Base-by-base conservation (phyloP, 2,888 invertebrate species). In the Acheta domesticus region DNA sequence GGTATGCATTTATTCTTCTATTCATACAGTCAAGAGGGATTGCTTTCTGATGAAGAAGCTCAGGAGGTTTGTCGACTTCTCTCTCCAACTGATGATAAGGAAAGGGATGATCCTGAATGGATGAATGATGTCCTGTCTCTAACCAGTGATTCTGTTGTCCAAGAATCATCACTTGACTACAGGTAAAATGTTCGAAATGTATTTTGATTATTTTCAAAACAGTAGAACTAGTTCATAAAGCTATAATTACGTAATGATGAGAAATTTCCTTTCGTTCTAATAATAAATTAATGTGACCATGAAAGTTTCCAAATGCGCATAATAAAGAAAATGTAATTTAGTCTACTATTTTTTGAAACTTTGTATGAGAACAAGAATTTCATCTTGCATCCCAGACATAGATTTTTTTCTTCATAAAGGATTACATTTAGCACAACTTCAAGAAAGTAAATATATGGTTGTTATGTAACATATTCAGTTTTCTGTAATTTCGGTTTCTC, bases 41-140 rank as follows among this genome's bases (percentile, higher is more conserved):
- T 95, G 85, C 89, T 95, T 85, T 94, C 95, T 81, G 96, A 96
- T 87, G 96, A 96, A 88, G 95, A 96, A 88, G 96, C 96, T 83
- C 94, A 94, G 87, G 95, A 96, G 89, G 95, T 96, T 83, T 93
- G 93, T 83, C 91, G 93, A 85, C 90, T 96, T 86, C 86, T 96
- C 84, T 93, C 93, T 83, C 92, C 93, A 16, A 85, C 84, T 81
- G 84, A 84, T 77, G 85, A 84, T 83, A 83, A 84, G 78, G 82
- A 83, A 79, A 85, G 84, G 74, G 88, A 88, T 81, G 89, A 89
- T 81, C 89, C 89, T 20, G 90, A 90, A 85, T 90, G 90, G 90
- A 85, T 90, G 80, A 88, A 89, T 80, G 90, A 90, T 84, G 89
- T 89, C 77, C 86, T 89, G 81, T 91, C 91, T 80, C 90, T 89